Conservation (phyloP, 2,113 vertebrate species). For the Amazona guildingii region DNA sequence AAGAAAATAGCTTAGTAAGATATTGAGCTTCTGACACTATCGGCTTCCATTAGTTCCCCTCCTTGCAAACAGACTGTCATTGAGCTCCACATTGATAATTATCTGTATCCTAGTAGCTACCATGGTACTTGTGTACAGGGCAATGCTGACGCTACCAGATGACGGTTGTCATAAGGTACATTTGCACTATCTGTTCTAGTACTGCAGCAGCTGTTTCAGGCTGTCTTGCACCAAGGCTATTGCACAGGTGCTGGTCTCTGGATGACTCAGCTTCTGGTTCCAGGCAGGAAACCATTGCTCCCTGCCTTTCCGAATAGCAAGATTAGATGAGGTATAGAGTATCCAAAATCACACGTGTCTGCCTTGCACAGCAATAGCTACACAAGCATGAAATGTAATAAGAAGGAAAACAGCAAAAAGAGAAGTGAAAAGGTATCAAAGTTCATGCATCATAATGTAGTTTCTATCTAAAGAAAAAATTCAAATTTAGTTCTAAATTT, state of each 20-base stretch:
- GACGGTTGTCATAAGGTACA: not conserved
- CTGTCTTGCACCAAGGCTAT: not conserved
- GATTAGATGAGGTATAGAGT: conserved; percentile 41
- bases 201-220: not conserved
- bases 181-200: not conserved
- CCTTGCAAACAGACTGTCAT: not conserved
- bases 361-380: conserved; percentile 32
- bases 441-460: not conserved
- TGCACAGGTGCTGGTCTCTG: not conserved
- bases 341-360: conserved; percentile 35
- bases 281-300: not conserved
- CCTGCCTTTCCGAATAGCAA: conserved; percentile 11
- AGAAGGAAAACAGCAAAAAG: not conserved
- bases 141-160: not conserved
- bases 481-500: not conserved
- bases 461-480: not conserved
- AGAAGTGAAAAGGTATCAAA: not conserved
- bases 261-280: conserved; percentile 20
- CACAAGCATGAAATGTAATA: conserved; percentile 5
- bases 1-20: not conserved
- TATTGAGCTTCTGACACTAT: not conserved
- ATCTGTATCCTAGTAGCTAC: not conserved
- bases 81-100: conserved; percentile 16
- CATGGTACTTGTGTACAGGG: not conserved
- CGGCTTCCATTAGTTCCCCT: not conserved